Evolutionary conservation across 2,888 invertebrate species (phyloP), one percentile per base, ranked within the genome.

Genomic region (Osmoderma eremita): DNA sequence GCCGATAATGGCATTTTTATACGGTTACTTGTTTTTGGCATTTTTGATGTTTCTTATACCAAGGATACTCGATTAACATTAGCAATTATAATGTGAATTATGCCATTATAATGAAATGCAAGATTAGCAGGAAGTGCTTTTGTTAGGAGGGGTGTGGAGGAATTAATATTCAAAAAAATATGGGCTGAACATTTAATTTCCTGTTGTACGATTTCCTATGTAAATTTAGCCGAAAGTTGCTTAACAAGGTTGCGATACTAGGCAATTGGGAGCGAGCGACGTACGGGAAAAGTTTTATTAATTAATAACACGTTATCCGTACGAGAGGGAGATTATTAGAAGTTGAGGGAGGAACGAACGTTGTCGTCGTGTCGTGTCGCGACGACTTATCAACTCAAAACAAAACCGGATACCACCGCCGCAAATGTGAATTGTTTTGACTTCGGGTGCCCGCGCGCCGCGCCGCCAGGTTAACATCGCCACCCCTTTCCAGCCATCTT

Each of bases 261-360:
- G 30, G 30, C 30, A 30, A 30, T 20, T 8, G 3, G 18, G n/a
- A 48, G 20, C 20, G 48, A 12, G 20, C 20, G 3, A 20, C 48
- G 18, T 48, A 18, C 8, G 18, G 45, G 42, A 20, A 45, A 45
- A 61, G 45, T 61, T 61, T 61, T 48, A 61, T 61, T 61, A 61
- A 61, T 61, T 61, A 61, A 61, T 61, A 45, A 61, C 45, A 61
- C 58, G 36, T 61, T 61, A 61, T 45, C 45, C 58, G 45, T 45
- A 36, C 58, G 45, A 30, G n/a, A n/a, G 58, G 45, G 30, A 30
- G 10, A 30, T 61, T 61, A 48, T 61, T 61, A 61, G 58, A 45
- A 45, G 58, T 61, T 61, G 58, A n/a, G n/a, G 18, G 45, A 20
- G 42, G 17, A 42, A 39, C 53, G 17, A 42, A 39, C 53, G 38